Conservation (phyloP, 2,113 vertebrate species). For the Dasyornis broadbenti region DNA sequence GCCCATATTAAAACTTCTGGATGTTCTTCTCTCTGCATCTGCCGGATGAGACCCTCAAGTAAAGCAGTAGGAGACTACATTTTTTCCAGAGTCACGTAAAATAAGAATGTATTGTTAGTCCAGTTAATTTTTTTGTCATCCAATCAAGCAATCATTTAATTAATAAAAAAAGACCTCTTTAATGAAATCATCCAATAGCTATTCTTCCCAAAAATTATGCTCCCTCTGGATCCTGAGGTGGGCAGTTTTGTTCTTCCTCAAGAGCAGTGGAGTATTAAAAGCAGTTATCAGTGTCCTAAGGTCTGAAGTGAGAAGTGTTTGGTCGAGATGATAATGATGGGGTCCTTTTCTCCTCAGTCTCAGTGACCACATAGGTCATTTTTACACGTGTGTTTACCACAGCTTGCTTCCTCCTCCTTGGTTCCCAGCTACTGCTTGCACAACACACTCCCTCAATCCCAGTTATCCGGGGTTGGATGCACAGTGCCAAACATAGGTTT, state of each 20-base stretch:
- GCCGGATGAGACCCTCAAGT: not conserved
- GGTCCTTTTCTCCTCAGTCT: not conserved
- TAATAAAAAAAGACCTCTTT: not conserved
- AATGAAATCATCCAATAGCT: not conserved
- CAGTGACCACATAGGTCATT: not conserved
- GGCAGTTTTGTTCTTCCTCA: not conserved
- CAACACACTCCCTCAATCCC: not conserved
- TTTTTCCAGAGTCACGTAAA: not conserved
- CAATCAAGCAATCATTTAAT: not conserved
- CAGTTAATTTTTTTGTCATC: not conserved
- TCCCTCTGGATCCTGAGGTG: not conserved
- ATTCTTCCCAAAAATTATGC: not conserved
- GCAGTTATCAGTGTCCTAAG: rapidly evolving
- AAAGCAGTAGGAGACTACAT: not conserved
- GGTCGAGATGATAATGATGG: not conserved
- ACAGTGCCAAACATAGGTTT: not conserved
- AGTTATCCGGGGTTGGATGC: not conserved
- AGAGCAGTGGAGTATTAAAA: not conserved
- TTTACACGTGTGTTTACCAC: not conserved
- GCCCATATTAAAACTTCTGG: not conserved
- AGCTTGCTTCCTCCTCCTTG: not conserved
- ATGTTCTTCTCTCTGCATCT: not conserved
- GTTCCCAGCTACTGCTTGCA: not conserved
- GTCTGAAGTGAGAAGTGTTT: not conserved
- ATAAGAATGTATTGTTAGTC: not conserved